Evolutionary conservation across 2,797 vertebrate genomes (phyloP).

Genomic region (Oreochromis mossambicus): DNA sequence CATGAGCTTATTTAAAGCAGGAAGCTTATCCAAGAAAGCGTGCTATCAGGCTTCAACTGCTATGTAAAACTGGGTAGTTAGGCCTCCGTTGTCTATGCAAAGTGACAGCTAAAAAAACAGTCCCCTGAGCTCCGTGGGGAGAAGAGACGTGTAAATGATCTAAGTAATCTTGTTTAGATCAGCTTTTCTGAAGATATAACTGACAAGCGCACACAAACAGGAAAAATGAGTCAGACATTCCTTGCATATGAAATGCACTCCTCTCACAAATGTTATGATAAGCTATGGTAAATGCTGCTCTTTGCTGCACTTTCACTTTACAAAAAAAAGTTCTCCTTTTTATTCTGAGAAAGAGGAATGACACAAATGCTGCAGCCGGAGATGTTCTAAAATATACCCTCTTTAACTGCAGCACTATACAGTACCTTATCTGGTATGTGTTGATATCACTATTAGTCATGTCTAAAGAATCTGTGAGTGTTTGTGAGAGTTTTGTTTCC

Average conservation of each 20-base stretch:
- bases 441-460: conserved; percentile 42
- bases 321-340: not conserved
- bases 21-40: not conserved
- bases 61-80: conserved; percentile 38
- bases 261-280: conserved; percentile 40
- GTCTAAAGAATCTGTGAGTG: conserved; percentile 43
- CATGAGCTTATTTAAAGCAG: not conserved
- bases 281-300: conserved; percentile 10
- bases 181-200: conserved; percentile 13
- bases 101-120: conserved; percentile 29
- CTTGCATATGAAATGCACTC: conserved; percentile 32
- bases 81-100: conserved; percentile 41
- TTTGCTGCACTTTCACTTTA: not conserved
- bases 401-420: conserved; percentile 5
- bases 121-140: not conserved
- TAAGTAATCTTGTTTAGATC: conserved; percentile 32
- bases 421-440: conserved; percentile 35
- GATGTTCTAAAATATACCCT: not conserved
- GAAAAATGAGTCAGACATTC: conserved; percentile 49
- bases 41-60: conserved; percentile 17
- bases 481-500: conserved; percentile 26
- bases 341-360: not conserved
- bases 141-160: conserved; percentile 41
- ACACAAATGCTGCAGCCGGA: not conserved
- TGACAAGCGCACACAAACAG: not conserved